These are phyloP conservation scores for rat (Rattus norvegicus) DNA, from an alignment of 2,113 vertebrate species.

Conservation along the genomic window GRCr8 NC_086019.1:48201001-48201500, in stretches of 20 bases:
- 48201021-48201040: neutral
- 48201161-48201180: neutral
- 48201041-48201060: constrained; percentile 46
- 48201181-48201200: neutral
- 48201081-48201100: constrained; percentile 50
- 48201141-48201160: neutral
- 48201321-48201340: constrained; percentile 57
- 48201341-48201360: constrained; percentile 53
- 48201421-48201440: constrained; percentile 82
- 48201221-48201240: neutral
- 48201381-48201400: constrained; percentile 69
- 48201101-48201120: neutral
- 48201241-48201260: neutral
- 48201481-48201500: constrained; percentile 87
- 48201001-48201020: neutral
- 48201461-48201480: constrained; percentile 84
- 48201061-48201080: constrained; percentile 59
- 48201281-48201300: rapidly evolving
- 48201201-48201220: neutral
- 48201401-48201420: constrained; percentile 62
- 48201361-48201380: constrained; percentile 61
- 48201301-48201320: neutral
- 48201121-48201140: neutral
- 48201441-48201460: constrained; percentile 79
- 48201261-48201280: too few species aligned